phyloP scores from a whole-genome alignment of 2,113 vertebrate genomes.

The Clarias macrocephalus region DNA sequence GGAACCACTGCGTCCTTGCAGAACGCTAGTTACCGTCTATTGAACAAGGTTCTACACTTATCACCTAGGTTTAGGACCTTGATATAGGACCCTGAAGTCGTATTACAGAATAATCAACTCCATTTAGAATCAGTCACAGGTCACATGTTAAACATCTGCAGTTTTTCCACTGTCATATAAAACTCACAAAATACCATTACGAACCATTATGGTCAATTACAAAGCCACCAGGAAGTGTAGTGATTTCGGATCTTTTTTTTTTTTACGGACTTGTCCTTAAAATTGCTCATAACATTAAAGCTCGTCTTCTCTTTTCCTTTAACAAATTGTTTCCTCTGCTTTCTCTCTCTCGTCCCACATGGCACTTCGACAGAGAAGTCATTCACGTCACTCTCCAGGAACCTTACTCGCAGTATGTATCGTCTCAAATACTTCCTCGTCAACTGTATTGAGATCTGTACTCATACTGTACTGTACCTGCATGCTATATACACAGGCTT shows the following conservation, averaged over 20 bases:
- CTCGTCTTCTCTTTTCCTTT: not conserved
- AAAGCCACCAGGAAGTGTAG: not conserved
- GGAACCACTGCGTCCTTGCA: not conserved
- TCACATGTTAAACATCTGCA: not conserved
- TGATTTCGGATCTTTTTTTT: not conserved
- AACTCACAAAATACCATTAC: not conserved
- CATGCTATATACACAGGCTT: constrained; percentile 5
- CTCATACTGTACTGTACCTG: not conserved
- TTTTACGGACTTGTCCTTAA: not conserved
- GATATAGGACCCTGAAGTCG: not conserved
- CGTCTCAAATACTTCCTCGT: not conserved
- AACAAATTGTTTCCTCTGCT: constrained; percentile 15
- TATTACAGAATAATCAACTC: not conserved
- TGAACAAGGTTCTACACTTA: no score
- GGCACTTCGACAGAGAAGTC: constrained; percentile 77
- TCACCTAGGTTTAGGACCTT: no score
- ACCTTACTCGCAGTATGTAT: constrained; percentile 81
- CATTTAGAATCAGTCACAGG: not conserved
- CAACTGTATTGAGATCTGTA: not conserved
- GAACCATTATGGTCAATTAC: not conserved
- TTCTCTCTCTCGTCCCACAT: not conserved
- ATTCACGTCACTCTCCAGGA: constrained; percentile 75
- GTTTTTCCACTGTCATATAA: not conserved
- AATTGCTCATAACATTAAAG: not conserved
- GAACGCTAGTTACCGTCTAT: not conserved